Evolutionary conservation across 2,797 vertebrate genomes (phyloP).

Genomic region (Tenualosa ilisha): DNA sequence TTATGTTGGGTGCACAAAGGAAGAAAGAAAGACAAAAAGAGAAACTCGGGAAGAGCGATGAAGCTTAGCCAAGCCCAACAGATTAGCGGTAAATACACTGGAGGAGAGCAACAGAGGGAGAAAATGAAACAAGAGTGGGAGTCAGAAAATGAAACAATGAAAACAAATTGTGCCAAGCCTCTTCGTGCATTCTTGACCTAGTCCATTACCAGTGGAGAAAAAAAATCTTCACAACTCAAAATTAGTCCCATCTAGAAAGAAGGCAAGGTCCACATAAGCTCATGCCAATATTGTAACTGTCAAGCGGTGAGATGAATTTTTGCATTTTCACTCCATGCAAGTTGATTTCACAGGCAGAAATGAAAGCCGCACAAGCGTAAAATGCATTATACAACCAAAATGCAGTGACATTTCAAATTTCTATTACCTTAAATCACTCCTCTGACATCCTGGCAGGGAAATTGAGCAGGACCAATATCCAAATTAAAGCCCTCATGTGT

Average conservation of each 20-base stretch:
- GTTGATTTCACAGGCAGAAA: not conserved
- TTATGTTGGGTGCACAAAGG: not conserved
- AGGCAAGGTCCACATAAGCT: not conserved
- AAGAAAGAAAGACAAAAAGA: not conserved
- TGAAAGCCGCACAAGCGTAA: not conserved
- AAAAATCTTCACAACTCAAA: not conserved
- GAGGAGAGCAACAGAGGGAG: not conserved
- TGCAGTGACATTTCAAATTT: constrained; percentile 9
- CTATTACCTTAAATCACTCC: not conserved
- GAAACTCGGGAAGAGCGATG: not conserved
- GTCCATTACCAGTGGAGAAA: constrained; percentile 2
- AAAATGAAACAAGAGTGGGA: not conserved
- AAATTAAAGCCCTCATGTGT: not conserved
- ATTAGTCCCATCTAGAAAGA: not conserved
- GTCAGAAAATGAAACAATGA: not conserved
- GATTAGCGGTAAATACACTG: not conserved
- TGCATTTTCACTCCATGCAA: not conserved
- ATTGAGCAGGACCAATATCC: not conserved
- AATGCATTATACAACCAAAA: not conserved
- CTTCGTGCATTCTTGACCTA: not conserved
- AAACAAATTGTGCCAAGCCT: not conserved
- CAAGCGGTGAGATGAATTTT: not conserved
- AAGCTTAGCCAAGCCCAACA: not conserved
- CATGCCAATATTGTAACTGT: not conserved
- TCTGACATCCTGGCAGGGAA: not conserved